These are phyloP conservation scores for Leucophenga montana DNA, from an alignment of 2,888 invertebrate species.

Conservation along the genomic window DNA sequence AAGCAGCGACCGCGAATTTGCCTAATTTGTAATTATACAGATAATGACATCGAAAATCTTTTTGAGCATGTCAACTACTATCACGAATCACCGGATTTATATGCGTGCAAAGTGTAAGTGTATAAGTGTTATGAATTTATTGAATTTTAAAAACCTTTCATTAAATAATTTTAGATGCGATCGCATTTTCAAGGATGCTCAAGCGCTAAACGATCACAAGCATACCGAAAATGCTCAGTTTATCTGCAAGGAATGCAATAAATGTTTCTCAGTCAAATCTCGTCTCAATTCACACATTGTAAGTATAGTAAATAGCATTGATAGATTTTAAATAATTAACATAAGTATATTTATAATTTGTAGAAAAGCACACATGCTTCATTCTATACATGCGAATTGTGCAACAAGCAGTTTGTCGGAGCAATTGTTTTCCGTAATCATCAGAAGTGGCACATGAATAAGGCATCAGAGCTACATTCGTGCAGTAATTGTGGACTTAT, in stretches of 20 bases:
- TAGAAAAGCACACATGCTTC: not conserved
- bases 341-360: not conserved
- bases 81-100: constrained; percentile 59
- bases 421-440: constrained; percentile 57
- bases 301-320: constrained; percentile 9
- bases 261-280: constrained; percentile 49
- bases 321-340: not conserved
- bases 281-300: constrained; percentile 55
- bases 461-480: constrained; percentile 51
- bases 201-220: constrained; percentile 53
- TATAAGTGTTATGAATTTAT: too few relatives aligned
- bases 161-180: constrained; percentile 60
- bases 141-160: not conserved
- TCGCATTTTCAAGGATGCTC: constrained; percentile 58
- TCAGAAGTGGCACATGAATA: constrained; percentile 62
- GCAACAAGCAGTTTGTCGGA: constrained; percentile 59
- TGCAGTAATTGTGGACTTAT: constrained; percentile 66
- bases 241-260: constrained; percentile 50
- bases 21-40: constrained; percentile 63
- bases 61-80: constrained; percentile 69
- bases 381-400: constrained; percentile 56
- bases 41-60: constrained; percentile 63
- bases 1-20: constrained; percentile 67
- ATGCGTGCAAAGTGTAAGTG: constrained; percentile 57
- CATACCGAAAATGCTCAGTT: constrained; percentile 47